A percentile compares a stretch with the other conserved stretches of the same genome.
These are phyloP conservation scores for Nephrotoma guestfalica DNA, from an alignment of 2,888 invertebrate genomes.

Conservation along the genomic window DNA sequence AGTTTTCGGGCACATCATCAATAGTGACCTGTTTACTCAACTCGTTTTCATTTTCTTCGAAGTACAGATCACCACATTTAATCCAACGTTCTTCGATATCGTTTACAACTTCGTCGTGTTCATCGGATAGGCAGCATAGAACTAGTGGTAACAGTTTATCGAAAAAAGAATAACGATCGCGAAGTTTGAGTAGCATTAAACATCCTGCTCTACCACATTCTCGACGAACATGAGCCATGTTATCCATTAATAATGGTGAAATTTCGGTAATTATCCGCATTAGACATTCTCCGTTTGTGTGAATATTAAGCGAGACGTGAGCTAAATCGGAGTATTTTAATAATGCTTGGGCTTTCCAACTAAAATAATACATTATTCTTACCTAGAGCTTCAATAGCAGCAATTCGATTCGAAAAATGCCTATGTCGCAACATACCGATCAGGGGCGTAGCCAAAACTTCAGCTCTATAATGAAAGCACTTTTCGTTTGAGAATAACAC, in stretches of 20 bases:
- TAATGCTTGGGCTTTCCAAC: background rate
- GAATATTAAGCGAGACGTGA: conserved; percentile 43
- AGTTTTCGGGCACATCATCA: conserved; percentile 48
- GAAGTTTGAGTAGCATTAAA: conserved; percentile 58
- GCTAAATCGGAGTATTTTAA: conserved; percentile 33
- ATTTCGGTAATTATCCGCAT: conserved; percentile 62
- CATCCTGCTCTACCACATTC: conserved; percentile 66
- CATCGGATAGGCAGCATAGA: conserved; percentile 72
- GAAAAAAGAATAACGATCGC: conserved; percentile 82
- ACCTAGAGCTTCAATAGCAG: conserved; percentile 60
- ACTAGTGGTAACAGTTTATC: conserved; percentile 71
- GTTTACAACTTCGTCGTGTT: conserved; percentile 52
- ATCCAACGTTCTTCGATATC: conserved; percentile 52
- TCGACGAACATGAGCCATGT: conserved; percentile 58
- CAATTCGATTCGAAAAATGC: conserved; percentile 63
- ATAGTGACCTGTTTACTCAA: conserved; percentile 73
- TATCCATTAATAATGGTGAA: conserved; percentile 78
- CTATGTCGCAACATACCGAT: conserved; percentile 62
- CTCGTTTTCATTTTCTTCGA: conserved; percentile 76
- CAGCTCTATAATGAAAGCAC: conserved; percentile 62
- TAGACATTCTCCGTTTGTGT: conserved; percentile 53
- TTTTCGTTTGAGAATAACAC: conserved; percentile 47
- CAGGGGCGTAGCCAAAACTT: conserved; percentile 57
- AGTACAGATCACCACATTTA: conserved; percentile 59
- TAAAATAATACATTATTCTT: conserved; percentile 15